phyloP scores from a whole-genome alignment of 2,888 invertebrate species.

The Caenorhabditis drosophilae region DNA sequence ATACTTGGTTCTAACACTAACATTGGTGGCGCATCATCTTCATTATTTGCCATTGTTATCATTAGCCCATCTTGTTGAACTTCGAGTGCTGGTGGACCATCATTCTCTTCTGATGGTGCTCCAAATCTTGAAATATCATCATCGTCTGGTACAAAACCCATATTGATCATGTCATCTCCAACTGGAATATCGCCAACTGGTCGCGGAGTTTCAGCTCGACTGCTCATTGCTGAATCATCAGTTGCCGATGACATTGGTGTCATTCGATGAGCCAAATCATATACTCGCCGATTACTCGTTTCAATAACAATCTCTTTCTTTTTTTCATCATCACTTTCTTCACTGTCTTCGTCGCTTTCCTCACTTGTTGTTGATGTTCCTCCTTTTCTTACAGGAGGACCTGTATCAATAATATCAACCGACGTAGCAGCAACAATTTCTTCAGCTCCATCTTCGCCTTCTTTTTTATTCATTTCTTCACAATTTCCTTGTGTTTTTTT shows the following conservation, averaged over 20 bases:
- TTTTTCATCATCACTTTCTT: slow-evolving; percentile 5
- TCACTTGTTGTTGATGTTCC: not conserved
- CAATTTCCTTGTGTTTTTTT: slow-evolving; percentile 1
- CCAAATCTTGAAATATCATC: slow-evolving; percentile 11
- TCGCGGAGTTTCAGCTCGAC: slow-evolving; percentile 22
- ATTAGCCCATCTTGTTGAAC: slow-evolving; percentile 1
- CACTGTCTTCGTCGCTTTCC: not conserved
- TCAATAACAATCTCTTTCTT: not conserved
- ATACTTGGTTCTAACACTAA: slow-evolving; percentile 7
- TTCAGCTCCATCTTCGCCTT: not conserved
- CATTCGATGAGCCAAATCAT: not conserved
- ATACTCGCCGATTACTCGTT: not conserved
- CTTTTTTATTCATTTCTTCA: too few relatives aligned
- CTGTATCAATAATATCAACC: not conserved
- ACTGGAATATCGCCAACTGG: slow-evolving; percentile 24
- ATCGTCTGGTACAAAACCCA: slow-evolving; percentile 38
- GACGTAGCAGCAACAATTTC: not conserved
- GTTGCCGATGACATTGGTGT: slow-evolving; percentile 1
- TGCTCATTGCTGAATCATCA: slow-evolving; percentile 2
- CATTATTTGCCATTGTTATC: not conserved
- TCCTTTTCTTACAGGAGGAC: too few relatives aligned
- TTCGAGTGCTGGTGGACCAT: slow-evolving; percentile 6
- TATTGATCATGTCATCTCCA: slow-evolving; percentile 29
- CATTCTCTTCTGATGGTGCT: slow-evolving; percentile 3
- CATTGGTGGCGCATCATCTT: slow-evolving; percentile 19